Conservation (phyloP, 2,797 vertebrate genomes). For the Hippocampus kuda region DNA sequence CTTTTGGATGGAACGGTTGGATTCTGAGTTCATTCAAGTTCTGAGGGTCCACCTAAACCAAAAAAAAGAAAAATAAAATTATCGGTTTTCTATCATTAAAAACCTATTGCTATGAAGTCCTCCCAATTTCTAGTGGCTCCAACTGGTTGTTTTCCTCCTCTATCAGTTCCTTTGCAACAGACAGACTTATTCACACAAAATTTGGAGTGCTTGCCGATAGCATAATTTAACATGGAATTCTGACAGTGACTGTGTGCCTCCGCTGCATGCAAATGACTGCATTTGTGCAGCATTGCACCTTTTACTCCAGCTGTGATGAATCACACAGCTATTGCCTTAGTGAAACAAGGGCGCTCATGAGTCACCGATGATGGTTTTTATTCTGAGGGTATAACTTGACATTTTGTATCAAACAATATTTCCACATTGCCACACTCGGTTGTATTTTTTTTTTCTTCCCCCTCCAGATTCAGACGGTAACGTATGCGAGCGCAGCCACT, state of each 20-base stretch:
- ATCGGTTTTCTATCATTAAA: neutral
- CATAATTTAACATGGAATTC: neutral
- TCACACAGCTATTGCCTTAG: neutral
- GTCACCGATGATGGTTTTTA: neutral
- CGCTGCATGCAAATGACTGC: slow-evolving; percentile 1
- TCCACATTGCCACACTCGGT: neutral
- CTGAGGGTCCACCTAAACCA: too few species aligned
- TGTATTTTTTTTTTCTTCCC: slow-evolving; percentile 2
- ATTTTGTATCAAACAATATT: neutral
- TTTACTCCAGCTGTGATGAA: slow-evolving; percentile 3
- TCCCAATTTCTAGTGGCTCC: neutral
- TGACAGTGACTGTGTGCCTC: neutral
- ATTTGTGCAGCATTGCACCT: neutral
- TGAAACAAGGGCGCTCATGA: neutral
- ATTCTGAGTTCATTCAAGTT: too few species aligned
- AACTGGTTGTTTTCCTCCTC: neutral
- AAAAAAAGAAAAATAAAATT: too few species aligned
- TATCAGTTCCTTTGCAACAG: neutral
- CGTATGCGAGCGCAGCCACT: slow-evolving; percentile 75
- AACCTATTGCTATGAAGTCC: neutral
- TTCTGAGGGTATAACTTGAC: neutral
- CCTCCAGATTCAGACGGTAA: slow-evolving; percentile 81
- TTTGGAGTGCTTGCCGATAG: neutral
- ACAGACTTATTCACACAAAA: neutral
- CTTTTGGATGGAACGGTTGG: too few species aligned